Base-by-base conservation (phyloP, 2,888 invertebrate species). In the Himalopsyche tibetana region DNA sequence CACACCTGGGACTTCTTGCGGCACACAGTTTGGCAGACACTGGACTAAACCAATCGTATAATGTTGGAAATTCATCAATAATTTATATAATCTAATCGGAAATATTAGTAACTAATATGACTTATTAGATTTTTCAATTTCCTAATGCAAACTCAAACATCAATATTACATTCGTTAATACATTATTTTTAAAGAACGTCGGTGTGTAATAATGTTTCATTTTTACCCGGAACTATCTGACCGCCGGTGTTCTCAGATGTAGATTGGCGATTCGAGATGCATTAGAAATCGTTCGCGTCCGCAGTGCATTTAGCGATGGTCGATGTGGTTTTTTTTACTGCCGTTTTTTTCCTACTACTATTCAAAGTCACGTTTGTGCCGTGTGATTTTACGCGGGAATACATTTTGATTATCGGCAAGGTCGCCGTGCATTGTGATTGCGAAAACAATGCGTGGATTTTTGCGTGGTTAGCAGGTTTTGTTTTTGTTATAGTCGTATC, bases 231-330 rank as follows among this genome's bases (percentile, higher is more conserved):
- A 63, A 63, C 63, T 28, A 63, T 63, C 63, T 63, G 28, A 63
- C 63, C 63, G 63, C 63, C 19, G 28, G 63, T 63, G 28, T 63
- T 63, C 63, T n/a, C 63, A 19, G 19, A 9, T 63, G 63, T 63
- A 28, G n/a, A 45, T 19, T 45, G 45, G 81, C 40, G 45, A 81
- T 42, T 45, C 81, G 45, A 81, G 51, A 45, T 45, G 81, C 42
- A 81, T 81, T 81, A 81, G 80, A 80, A 80, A 80, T 79, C 42
- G 40, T 80, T 40, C 28, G 40, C 15, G 28, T 74, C 28, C 19
- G 28, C 51, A 63, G 63, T 63, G 63, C 63, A 63, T 84, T 83
- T 84, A 80, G 84, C 69, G 80, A 84, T 51, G 63, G 63, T 28
- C 63, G 63, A 63, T 19, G 45, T 63, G 38, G 74, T 55, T 84